phyloP scores from a whole-genome alignment of 1,140 invertebrate genomes.

The Amphibalanus amphitrite region DNA sequence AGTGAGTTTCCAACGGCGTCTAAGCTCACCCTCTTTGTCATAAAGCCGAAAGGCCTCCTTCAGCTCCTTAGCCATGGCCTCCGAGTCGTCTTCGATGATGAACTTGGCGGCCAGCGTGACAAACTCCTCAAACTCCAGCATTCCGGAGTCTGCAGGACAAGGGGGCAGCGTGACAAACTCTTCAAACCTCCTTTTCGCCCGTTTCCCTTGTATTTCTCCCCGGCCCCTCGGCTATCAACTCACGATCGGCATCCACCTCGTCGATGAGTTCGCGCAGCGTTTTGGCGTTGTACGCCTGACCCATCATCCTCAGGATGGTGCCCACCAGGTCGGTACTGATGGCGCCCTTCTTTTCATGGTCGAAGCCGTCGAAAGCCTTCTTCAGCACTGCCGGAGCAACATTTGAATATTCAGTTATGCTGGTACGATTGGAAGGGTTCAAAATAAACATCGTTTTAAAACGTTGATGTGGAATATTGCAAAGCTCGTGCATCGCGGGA shows the following conservation, averaged over 20 bases:
- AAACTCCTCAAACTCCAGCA: conserved; percentile 86
- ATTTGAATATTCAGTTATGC: too few species aligned
- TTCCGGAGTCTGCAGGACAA: conserved; percentile 55
- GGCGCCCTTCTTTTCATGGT: conserved; percentile 78
- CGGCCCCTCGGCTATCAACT: conserved; percentile 34
- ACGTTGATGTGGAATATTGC: background rate
- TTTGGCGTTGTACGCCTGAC: conserved; percentile 87
- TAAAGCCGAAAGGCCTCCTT: too few species aligned
- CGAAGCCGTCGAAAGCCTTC: conserved; percentile 92
- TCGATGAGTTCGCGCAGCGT: conserved; percentile 87
- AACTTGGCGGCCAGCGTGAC: conserved; percentile 80
- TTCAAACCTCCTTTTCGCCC: too few species aligned
- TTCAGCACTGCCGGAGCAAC: conserved; percentile 48
- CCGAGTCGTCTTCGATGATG: conserved; percentile 83
- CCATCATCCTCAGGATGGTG: conserved; percentile 84
- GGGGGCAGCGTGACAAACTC: too few species aligned
- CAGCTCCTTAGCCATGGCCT: conserved; percentile 35
- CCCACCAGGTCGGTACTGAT: conserved; percentile 88
- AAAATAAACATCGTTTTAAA: too few species aligned
- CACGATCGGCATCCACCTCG: conserved; percentile 89
- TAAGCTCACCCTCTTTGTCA: too few species aligned
- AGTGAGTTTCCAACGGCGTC: too few species aligned
- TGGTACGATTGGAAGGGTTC: too few species aligned
- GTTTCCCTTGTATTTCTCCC: too few species aligned
- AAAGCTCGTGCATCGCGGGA: too few species aligned